Conservation (phyloP, 2,888 invertebrate genomes). For the Horisme vitalbata region DNA sequence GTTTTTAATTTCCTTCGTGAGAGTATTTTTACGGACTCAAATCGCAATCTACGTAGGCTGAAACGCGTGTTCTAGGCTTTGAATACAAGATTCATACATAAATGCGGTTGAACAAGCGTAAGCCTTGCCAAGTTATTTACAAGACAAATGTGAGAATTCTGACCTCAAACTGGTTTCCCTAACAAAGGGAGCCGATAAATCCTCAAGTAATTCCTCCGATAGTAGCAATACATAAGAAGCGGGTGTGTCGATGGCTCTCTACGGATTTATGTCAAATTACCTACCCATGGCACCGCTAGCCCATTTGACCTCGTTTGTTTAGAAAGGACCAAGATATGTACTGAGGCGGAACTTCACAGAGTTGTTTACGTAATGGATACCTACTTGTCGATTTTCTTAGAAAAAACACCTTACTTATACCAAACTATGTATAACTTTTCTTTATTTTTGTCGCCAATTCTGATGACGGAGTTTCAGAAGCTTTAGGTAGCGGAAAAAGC, state of each 20-base stretch:
- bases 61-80: too few species aligned
- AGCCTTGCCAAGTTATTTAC: constrained; percentile 21
- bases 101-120: not conserved
- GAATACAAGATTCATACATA: too few species aligned
- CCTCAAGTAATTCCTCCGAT: constrained; percentile 52
- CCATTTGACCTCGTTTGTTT: constrained; percentile 63
- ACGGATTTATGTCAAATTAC: constrained; percentile 75
- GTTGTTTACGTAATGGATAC: too few species aligned
- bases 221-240: constrained; percentile 56
- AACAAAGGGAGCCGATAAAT: constrained; percentile 53
- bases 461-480: too few species aligned
- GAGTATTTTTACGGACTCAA: too few species aligned
- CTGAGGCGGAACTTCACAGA: constrained; percentile 9
- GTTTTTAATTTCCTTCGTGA: too few species aligned
- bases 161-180: constrained; percentile 33
- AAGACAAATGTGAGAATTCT: constrained; percentile 16
- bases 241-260: constrained; percentile 63
- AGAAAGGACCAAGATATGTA: constrained; percentile 34
- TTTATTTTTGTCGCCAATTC: too few species aligned
- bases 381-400: too few species aligned
- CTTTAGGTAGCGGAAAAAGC: constrained; percentile 10
- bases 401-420: too few species aligned
- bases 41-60: too few species aligned
- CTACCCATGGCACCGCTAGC: constrained; percentile 57
- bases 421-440: too few species aligned